Base-by-base conservation (phyloP, 2,888 invertebrate species). In the Cynaeus angustus region DNA sequence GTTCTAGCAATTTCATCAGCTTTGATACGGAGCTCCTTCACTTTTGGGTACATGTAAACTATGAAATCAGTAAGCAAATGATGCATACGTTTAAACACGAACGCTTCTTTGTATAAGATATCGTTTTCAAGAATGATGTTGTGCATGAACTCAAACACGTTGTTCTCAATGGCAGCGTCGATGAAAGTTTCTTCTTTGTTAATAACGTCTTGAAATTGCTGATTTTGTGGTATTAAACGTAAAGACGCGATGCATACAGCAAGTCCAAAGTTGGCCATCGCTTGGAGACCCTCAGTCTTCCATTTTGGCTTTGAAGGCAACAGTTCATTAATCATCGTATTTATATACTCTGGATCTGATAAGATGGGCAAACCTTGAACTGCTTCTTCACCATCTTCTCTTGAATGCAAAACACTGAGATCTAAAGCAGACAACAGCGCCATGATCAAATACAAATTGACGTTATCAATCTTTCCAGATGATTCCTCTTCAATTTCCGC, bases 1-100 rank as follows among this genome's bases (percentile, higher is more conserved):
- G 94, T 92, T 68, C 94, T 89, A 9, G 95, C 93, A 1, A 93
- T 92, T 84, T 98, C 98, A 84, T 98, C 97, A 0, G 96, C 97
- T 76, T 94, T 88, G 78, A 91, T 92, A 53, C 94, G 87, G 70
- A 95, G 85, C 82, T 95, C 94, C 77, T 94, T 94, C 0, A 94
- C 90, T 89, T 97, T 97, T 52, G 96, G 89, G 61, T 97, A 97
- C 95, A 97, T 95, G 62, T 94, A 89, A 72, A 94, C 92, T 52
- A 98, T 95, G 79, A 98, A 97, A 85, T 98, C 97, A 0, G 96
- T 95, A 59, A 98, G 88, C 6, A 98, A 86, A 10, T 90, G 88
- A 85, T 98, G 98, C 48, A 97, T 86, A 46, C 95, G 89, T 14
- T 94, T 89, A 77, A 94, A 88, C 80, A 95, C 93, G 83, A 95